phyloP scores from a whole-genome alignment of 2,797 vertebrate genomes.

The Lutjanus argentimaculatus region DNA sequence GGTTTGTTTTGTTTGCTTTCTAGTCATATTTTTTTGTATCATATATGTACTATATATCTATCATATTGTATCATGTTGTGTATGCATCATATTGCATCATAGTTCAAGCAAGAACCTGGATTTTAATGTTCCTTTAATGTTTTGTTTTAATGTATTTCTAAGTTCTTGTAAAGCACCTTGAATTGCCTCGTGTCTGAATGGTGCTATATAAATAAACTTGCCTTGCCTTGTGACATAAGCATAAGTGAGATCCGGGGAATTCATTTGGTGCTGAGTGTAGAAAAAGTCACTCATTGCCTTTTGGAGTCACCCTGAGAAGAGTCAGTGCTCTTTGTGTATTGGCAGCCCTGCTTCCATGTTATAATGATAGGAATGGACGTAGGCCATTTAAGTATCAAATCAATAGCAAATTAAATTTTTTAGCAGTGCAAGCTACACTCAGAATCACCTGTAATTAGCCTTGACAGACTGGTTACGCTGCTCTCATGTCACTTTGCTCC shows the following conservation, averaged over 20 bases:
- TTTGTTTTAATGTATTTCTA: too few relatives aligned
- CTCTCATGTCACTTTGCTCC: slow-evolving; percentile 77
- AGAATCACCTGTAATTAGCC: slow-evolving; percentile 88
- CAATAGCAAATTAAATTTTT: slow-evolving; percentile 91
- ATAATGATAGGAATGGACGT: slow-evolving; percentile 87
- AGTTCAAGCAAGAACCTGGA: too few relatives aligned
- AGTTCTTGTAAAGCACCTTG: too few relatives aligned
- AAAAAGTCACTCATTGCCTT: slow-evolving; percentile 60
- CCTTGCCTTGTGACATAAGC: not conserved
- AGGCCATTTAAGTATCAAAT: slow-evolving; percentile 89
- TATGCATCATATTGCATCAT: too few relatives aligned
- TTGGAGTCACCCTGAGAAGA: slow-evolving; percentile 79
- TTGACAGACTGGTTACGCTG: slow-evolving; percentile 84
- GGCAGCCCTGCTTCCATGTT: slow-evolving; percentile 84
- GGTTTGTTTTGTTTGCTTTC: not conserved
- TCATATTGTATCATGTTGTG: too few relatives aligned
- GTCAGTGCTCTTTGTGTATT: slow-evolving; percentile 79
- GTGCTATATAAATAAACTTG: too few relatives aligned
- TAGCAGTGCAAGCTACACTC: slow-evolving; percentile 87
- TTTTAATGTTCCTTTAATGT: too few relatives aligned
- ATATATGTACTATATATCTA: too few relatives aligned
- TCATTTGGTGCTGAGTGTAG: slow-evolving; percentile 64
- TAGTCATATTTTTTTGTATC: not conserved
- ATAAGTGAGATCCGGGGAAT: slow-evolving; percentile 28
- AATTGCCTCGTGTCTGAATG: too few relatives aligned